Evolutionary conservation across 2,113 vertebrate species (phyloP), one percentile per base, ranked within the genome.

Genomic region (Clarias macrocephalus): DNA sequence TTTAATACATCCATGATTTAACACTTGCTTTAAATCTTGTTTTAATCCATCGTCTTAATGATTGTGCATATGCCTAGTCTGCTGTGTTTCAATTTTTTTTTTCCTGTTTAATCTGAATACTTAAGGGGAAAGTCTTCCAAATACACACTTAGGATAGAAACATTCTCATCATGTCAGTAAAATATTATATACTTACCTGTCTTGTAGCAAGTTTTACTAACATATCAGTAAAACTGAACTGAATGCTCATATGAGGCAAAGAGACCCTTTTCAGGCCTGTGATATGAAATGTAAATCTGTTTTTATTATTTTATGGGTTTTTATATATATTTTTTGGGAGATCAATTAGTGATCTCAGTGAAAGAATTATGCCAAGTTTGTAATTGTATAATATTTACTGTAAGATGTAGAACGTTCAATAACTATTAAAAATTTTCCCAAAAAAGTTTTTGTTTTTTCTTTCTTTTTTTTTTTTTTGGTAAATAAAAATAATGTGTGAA

Each of bases 321-420:
- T 88, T 89, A 79, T 87, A 70, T 86, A 82, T 70, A 85, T 86
- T 90, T 89, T 94, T 94, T 93, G 91, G 92, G 97, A 95, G 96
- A 97, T 97, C 97, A 96, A 95, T 96, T 97, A 94, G 95, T 96
- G 97, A 97, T 98, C 96, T 96, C 94, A 96, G 95, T 96, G 96
- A 97, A 96, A 97, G 96, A 96, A 96, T 97, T 97, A 98, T 97
- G 97, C 97, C 97, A 97, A 97, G 97, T 99, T 99, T 99, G 98
- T 99, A 98, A 97, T 96, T 99, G 96, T 97, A 98, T 94, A 92
- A 95, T 96, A 97, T 97, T 99, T 98, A 98, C 98, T 99, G 98
- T 99, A 97, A 99, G 96, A 97, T 98, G 98, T 99, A 98, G 98
- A 99, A 97, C 96, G 97, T 96, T 99, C 95, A 95, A 96, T 97